A percentile compares a stretch with the other conserved stretches of the same genome.
phyloP scores from a whole-genome alignment of 2,797 vertebrate genomes.

The Pelochelys cantorii region DNA sequence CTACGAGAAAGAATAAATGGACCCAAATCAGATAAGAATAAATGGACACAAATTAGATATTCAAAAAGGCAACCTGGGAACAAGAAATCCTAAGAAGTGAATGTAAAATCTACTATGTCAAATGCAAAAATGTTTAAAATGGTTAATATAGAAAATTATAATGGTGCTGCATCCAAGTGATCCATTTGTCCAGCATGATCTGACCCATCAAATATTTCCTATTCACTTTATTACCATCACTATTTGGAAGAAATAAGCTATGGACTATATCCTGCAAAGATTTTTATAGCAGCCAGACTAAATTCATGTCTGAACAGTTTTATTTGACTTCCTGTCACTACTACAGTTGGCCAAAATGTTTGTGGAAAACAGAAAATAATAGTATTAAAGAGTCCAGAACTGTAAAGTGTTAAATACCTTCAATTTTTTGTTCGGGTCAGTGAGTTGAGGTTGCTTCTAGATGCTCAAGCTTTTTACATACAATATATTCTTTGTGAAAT shows the following conservation, averaged over 20 bases:
- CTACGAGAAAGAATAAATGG: too few species aligned
- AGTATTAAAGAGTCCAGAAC: fast-evolving
- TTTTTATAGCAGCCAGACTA: neutral
- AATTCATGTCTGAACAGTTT: neutral
- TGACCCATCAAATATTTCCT: neutral
- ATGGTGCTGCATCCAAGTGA: neutral
- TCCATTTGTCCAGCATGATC: neutral
- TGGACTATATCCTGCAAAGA: neutral
- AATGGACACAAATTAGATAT: neutral
- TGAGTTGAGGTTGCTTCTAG: neutral
- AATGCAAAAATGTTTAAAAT: neutral
- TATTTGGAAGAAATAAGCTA: neutral
- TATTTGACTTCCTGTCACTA: neutral
- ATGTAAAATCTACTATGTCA: neutral
- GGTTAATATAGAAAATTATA: neutral
- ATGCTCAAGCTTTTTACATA: neutral
- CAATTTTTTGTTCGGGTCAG: fast-evolving
- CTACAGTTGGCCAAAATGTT: neutral
- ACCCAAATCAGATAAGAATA: too few species aligned
- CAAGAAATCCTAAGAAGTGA: neutral
- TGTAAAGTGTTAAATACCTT: neutral
- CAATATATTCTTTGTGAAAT: neutral
- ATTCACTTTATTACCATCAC: neutral
- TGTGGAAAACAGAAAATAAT: neutral
- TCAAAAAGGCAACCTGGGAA: neutral